Evolutionary conservation across 1,140 invertebrate genomes (phyloP).

Genomic region (Ridgeia piscesae): DNA sequence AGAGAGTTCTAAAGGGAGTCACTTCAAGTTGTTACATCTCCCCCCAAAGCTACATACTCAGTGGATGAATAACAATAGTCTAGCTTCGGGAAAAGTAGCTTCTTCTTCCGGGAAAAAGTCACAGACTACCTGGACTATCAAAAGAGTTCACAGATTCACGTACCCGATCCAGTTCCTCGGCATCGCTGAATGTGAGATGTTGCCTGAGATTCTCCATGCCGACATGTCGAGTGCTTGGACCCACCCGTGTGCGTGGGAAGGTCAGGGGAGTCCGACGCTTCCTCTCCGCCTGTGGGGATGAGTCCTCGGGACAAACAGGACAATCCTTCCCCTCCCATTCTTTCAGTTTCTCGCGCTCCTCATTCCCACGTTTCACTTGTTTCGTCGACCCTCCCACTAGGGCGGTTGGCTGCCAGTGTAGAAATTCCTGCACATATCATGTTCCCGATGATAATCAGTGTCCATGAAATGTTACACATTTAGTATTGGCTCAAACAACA

Average conservation of each 20-base stretch:
- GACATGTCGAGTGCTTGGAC: background rate
- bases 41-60: too few species aligned
- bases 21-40: too few species aligned
- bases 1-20: too few species aligned
- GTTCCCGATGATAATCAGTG: background rate
- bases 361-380: background rate
- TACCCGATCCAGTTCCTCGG: background rate
- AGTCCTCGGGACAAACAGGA: background rate
- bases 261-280: background rate
- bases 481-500: background rate
- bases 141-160: background rate
- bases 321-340: background rate
- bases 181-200: background rate
- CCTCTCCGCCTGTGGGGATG: background rate
- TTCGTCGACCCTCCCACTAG: background rate
- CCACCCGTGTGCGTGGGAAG: background rate
- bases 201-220: background rate
- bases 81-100: too few species aligned
- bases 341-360: background rate
- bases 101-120: too few species aligned
- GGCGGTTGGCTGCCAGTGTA: background rate
- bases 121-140: too few species aligned
- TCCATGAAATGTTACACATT: background rate
- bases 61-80: too few species aligned
- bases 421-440: background rate